A percentile compares a stretch with the other conserved stretches of the same genome.
These are phyloP conservation scores for Dasysyrphus albostriatus DNA, from an alignment of 2,888 invertebrate species.

Conservation along the genomic window DNA sequence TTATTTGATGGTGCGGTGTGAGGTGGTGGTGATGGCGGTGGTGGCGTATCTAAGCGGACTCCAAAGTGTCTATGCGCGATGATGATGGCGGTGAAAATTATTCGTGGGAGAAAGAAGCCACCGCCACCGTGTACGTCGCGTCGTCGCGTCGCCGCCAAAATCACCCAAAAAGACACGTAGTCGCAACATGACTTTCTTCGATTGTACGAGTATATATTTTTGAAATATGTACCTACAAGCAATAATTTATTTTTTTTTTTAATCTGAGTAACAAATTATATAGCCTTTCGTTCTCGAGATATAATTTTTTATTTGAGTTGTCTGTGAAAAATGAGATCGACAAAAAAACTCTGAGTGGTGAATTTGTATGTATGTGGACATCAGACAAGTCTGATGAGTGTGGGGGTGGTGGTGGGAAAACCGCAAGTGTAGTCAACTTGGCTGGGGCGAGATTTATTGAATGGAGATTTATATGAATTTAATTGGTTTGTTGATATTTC, in stretches of 20 bases:
- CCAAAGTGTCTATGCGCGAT: conserved; percentile 63
- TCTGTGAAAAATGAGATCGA: conserved; percentile 36
- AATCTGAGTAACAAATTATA: conserved; percentile 63
- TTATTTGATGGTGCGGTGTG: neutral
- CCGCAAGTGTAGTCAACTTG: conserved; percentile 51
- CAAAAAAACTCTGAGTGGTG: conserved; percentile 10
- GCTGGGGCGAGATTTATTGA: conserved; percentile 45
- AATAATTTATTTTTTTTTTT: conserved; percentile 59
- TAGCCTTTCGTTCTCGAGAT: conserved; percentile 35
- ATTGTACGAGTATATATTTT: conserved; percentile 34
- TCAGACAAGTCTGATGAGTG: conserved; percentile 64
- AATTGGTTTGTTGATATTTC: conserved; percentile 70
- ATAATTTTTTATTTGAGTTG: conserved; percentile 31
- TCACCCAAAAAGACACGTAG: conserved; percentile 61
- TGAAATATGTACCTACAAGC: conserved; percentile 33
- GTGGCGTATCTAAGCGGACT: conserved; percentile 55
- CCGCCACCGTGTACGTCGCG: neutral
- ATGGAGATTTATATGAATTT: conserved; percentile 68
- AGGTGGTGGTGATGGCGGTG: neutral
- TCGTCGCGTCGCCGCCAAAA: conserved; percentile 5
- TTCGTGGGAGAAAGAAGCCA: conserved; percentile 45
- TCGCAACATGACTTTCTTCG: conserved; percentile 47
- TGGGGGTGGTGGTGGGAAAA: conserved; percentile 26
- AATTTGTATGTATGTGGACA: conserved; percentile 19
- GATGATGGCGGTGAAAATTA: conserved; percentile 31